Base-by-base conservation (phyloP, 2,797 vertebrate species). In the Tapera naevia region DNA sequence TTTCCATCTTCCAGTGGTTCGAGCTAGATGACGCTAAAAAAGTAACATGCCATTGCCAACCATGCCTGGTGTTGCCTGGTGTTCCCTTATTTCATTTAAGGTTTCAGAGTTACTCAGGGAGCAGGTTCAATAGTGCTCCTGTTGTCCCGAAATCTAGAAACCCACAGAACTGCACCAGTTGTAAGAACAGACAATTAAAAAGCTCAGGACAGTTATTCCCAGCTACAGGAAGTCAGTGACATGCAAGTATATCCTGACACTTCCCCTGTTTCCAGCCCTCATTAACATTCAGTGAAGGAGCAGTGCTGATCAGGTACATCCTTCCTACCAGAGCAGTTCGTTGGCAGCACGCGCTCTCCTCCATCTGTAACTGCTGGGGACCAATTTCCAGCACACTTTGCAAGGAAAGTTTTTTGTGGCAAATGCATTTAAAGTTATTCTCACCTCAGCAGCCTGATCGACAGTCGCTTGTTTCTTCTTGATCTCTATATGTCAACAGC, bases 1-100 rank as follows among this genome's bases (percentile, higher is more conserved):
- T 97, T 99, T 99, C 99, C 99, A 99, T 95, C 99, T 98, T 37
- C 99, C 98, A 7, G 98, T 93, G 5, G 99, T 99, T 48, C 99
- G 99, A 28, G 98, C 98, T 95, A 99, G 95, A 95, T 99, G 99
- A 78, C 98, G 98, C 99, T 99, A 93, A 86, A 96, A 95, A 86
- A 53, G 89, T 2, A 62, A 17, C 70, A 89, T 7, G 24, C 3
- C 70, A 75, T 45, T 78, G 67, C n/a, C 69, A 39, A 58, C 11
- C 87, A 35, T 19, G 33, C n/a, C 28, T 62, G 11, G 70, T 46
- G 41, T 28, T 56, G 79, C 70, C 62, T 72, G 17, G 3, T 51
- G 37, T 41, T 89, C 23, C 19, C 16, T 78, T 23, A 56, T 48
- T 80, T 74, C 53, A 60, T 25, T 43, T 54, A 64, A 78, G 28